Evolutionary conservation across 2,888 invertebrate genomes (phyloP), one percentile per base, ranked within the genome.

Genomic region (Ectobius pallidus): DNA sequence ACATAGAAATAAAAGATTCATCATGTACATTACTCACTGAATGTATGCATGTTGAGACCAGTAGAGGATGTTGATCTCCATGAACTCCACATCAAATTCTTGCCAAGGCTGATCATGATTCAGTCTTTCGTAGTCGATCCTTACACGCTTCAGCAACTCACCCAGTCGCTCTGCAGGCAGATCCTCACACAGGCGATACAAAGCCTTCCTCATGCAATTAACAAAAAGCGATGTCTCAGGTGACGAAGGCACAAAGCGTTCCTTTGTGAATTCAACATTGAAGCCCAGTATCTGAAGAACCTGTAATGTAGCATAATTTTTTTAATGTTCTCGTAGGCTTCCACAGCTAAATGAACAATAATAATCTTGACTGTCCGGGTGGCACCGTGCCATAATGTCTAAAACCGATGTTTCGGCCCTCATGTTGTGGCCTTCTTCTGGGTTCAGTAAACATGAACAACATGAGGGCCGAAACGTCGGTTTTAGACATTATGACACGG

Each of bases 151-250:
- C 20, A 80, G 65, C 69, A 82, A 78, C 3, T 77, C 73, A 0
- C 78, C 78, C 0, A 81, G 80, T 75, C 84, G 80, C 0, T 76
- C 76, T 0, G 76, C 73, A 0, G 80, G 78, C 67, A 87, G 77
- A 67, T 81, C 79, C 73, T 87, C 87, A 73, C 84, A 84, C 18
- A 86, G 77, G 2, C 77, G 70, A 77, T 85, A 87, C 2, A 86
- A 76, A 0, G 80, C 80, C 79, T 87, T 87, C 3, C 85, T 78
- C 18, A 84, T 72, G 14, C 82, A 82, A 78, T 85, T 83, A 16
- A 87, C 79, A 72, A 80, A 78, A 6, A 84, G 71, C 6, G 81
- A 76, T 0, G 81, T 78, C 73, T 82, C 81, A 0, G 78, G 73
- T 27, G 80, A 78, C n/a, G 82, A 80, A 1, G 85, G 84, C 27